Conservation (phyloP, 1,140 invertebrate genomes). For the Conus betulinus region DNA sequence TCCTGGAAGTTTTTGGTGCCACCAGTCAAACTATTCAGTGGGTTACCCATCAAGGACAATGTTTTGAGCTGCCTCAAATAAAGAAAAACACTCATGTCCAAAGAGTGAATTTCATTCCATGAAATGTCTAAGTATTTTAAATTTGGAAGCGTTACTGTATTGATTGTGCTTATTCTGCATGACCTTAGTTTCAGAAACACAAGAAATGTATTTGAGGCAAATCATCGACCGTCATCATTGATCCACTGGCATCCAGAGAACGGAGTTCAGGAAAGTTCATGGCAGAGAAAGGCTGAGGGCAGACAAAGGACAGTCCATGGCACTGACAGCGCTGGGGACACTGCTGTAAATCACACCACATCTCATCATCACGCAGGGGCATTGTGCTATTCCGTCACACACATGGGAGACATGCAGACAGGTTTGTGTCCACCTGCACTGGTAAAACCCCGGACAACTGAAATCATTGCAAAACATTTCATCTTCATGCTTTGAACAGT, state of each 20-base stretch:
- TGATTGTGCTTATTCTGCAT: not conserved
- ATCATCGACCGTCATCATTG: not conserved
- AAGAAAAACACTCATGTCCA: not conserved
- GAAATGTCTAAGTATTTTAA: not conserved
- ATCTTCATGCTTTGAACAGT: slow-evolving; percentile 19
- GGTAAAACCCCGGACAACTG: slow-evolving; percentile 33
- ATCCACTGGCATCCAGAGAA: not conserved
- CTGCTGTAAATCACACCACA: slow-evolving; percentile 19
- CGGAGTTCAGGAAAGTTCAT: not conserved
- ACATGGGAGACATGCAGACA: slow-evolving; percentile 30
- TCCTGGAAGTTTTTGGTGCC: not conserved
- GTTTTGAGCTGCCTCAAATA: not conserved
- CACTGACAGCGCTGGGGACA: slow-evolving; percentile 51
- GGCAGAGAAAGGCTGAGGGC: slow-evolving; percentile 1
- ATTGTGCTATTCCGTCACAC: slow-evolving; percentile 29
- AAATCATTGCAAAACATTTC: not conserved
- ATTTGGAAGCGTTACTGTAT: not conserved
- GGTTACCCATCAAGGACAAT: not conserved
- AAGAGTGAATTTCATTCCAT: not conserved
- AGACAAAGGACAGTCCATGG: slow-evolving; percentile 22
- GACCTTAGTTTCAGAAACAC: not conserved
- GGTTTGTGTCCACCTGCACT: slow-evolving; percentile 1
- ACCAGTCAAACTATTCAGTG: not conserved
- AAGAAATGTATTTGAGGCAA: not conserved
- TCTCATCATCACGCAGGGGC: slow-evolving; percentile 39